Percentiles rank a stretch among this genome's conserved stretches.
Conservation (phyloP, 1,140 invertebrate genomes). For the Phymorhynchus buccinoides region DNA sequence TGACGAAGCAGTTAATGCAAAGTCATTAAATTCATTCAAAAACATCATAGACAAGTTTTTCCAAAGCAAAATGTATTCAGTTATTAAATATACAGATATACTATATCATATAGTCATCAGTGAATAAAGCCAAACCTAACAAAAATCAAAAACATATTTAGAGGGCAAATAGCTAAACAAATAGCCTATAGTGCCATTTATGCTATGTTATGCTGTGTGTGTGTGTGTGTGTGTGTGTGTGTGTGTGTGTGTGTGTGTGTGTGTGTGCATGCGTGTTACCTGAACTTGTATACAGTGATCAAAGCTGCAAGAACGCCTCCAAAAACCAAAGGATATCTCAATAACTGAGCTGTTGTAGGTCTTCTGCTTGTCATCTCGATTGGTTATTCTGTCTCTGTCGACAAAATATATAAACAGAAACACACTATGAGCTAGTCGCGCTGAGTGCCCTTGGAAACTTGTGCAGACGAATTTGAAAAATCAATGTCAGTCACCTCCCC, state of each 20-base stretch:
- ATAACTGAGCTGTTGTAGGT: conserved; percentile 9
- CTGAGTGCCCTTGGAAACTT: not conserved
- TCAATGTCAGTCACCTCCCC: not conserved
- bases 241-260: conserved; percentile 29
- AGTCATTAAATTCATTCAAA: no score
- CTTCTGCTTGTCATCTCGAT: conserved; percentile 23
- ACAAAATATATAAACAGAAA: not conserved
- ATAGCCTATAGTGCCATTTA: no score
- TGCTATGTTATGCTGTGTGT: not conserved
- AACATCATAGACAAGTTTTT: no score
- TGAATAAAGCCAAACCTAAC: no score
- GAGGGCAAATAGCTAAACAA: no score
- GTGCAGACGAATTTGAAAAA: not conserved
- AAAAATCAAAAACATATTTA: no score
- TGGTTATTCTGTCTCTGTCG: not conserved
- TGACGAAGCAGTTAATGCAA: no score
- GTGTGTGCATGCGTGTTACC: conserved; percentile 28
- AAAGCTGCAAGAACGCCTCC: conserved; percentile 22
- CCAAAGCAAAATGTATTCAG: no score
- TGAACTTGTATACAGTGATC: conserved; percentile 20
- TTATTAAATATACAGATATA: no score
- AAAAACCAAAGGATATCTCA: conserved; percentile 32
- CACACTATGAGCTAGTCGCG: no score
- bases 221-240: conserved; percentile 25
- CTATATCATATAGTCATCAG: no score